phyloP scores from a whole-genome alignment of 2,797 vertebrate genomes.

The Sebastes aleutianus region DNA sequence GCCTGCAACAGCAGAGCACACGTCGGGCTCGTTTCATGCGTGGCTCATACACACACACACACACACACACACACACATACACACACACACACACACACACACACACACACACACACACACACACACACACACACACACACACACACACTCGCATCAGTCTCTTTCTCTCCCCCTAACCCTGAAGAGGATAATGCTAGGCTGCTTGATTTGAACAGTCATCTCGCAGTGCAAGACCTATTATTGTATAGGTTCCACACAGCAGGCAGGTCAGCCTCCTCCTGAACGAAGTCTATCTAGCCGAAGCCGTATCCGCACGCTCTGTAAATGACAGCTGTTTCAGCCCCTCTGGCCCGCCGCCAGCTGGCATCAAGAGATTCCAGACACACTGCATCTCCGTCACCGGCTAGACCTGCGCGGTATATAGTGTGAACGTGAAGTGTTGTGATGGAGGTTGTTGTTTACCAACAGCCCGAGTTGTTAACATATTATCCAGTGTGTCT shows the following conservation, averaged over 20 bases:
- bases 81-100: constrained; percentile 9
- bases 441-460: constrained; percentile 70
- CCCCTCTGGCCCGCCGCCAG: constrained; percentile 65
- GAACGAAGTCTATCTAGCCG: constrained; percentile 61
- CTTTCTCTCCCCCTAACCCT: constrained; percentile 48
- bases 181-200: constrained; percentile 79
- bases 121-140: constrained; percentile 11
- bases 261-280: constrained; percentile 68
- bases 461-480: constrained; percentile 72
- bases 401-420: constrained; percentile 34
- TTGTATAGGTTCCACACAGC: constrained; percentile 75
- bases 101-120: too few relatives aligned
- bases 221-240: constrained; percentile 69
- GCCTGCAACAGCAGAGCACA: not conserved
- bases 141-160: constrained; percentile 11
- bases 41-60: not conserved
- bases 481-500: constrained; percentile 69
- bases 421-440: constrained; percentile 44
- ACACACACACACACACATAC: not conserved
- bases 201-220: constrained; percentile 76
- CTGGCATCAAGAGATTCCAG: constrained; percentile 55
- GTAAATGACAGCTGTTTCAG: constrained; percentile 74
- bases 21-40: not conserved
- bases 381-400: constrained; percentile 43
- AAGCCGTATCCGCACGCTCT: constrained; percentile 33